Evolutionary conservation across 2,797 vertebrate species (phyloP), one percentile per base, ranked within the genome.

Genomic region (Gymnopithys bicolor): DNA sequence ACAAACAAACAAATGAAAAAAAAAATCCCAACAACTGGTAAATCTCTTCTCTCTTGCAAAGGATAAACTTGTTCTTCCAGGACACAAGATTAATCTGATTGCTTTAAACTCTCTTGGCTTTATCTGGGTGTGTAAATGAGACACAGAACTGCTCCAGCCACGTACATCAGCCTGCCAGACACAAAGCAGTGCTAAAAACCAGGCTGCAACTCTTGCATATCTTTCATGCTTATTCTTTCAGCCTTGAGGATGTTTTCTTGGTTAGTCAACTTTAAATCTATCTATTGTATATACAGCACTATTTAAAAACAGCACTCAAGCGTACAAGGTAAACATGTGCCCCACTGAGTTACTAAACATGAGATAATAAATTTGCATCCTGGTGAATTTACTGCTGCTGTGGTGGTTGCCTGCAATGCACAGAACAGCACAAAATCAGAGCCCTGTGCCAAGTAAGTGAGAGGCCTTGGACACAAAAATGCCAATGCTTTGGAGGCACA

Each of bases 241-340:
- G 63, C 78, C 85, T 92, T 78, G 76, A 93, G 68, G 92, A 90
- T 88, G 76, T 83, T 96, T 93, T 94, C 95, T 90, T 97, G 67
- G 94, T 94, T 96, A 93, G 89, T 81, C 94, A 96, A 76, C 80
- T 97, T 95, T 58, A 88, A 95, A 97, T 91, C 74, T 62, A 80
- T 66, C 64, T 93, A 48, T 77, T 94, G 71, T 84, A 81, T 68
- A 91, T 52, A 79, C 66, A 93, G 60, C 25, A 91, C 71, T 73
- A 85, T 78, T 88, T 91, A 94, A 96, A 97, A 97, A 56, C 90
- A 95, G 68, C 89, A 94, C 82, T 93, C 78, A 90, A 95, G 82
- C 25, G 7, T 87, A 93, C 69, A 96, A 94, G 80, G 94, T 85
- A 96, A 92, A 90, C 92, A 95, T 45, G 87, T 93, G 82, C 32